These are phyloP conservation scores for Carpatolechia fugitivella DNA, from an alignment of 2,888 invertebrate genomes.

Conservation along the genomic window DNA sequence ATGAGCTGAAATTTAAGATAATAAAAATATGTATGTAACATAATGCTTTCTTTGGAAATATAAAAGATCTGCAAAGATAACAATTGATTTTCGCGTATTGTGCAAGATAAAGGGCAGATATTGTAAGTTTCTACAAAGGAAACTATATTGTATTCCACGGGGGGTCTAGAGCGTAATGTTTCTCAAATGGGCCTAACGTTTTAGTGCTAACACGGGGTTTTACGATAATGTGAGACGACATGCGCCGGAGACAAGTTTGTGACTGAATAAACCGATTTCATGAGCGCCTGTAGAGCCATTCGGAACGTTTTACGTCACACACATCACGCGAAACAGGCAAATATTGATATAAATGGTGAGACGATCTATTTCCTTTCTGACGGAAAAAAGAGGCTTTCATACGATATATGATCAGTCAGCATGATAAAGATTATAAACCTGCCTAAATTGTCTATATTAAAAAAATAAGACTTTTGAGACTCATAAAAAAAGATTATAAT, in stretches of 20 bases:
- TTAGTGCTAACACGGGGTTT: constrained; percentile 1
- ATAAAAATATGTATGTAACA: no score
- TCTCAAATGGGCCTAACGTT: background rate
- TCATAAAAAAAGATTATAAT: no score
- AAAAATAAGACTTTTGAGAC: no score
- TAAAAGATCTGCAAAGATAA: background rate
- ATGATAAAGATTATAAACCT: no score
- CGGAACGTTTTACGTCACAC: background rate
- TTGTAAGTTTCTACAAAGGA: background rate
- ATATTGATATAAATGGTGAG: no score
- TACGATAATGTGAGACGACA: constrained; percentile 6
- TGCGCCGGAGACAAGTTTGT: background rate
- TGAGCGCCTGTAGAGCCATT: background rate
- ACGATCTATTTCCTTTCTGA: no score
- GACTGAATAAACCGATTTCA: background rate
- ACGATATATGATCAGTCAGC: no score
- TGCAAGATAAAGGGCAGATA: background rate
- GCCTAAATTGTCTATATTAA: no score
- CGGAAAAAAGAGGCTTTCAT: no score
- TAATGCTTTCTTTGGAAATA: no score
- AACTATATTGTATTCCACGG: background rate
- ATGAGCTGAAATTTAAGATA: no score
- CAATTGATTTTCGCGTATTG: background rate
- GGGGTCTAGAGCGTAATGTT: background rate
- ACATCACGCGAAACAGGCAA: no score